Evolutionary conservation across 2,888 invertebrate genomes (phyloP).

Genomic region (Drosophila prostipennis): DNA sequence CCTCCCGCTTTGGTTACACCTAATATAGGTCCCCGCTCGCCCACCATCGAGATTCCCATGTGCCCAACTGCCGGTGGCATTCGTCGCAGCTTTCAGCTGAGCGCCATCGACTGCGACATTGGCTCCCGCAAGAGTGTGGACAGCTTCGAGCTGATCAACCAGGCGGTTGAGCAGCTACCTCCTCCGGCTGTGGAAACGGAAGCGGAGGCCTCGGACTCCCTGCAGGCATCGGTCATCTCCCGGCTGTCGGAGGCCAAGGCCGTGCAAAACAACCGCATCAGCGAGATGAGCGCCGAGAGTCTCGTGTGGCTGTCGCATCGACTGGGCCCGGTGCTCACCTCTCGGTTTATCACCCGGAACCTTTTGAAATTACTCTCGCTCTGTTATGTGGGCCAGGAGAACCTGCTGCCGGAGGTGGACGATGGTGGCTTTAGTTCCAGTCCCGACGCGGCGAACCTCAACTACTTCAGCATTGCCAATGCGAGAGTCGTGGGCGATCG

Average conservation of each 20-base stretch:
- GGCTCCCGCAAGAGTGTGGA: conserved; percentile 87
- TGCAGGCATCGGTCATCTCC: conserved; percentile 83
- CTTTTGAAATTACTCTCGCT: conserved; percentile 96
- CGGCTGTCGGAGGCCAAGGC: conserved; percentile 82
- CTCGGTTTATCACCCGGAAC: conserved; percentile 95
- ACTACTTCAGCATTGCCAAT: conserved; percentile 87
- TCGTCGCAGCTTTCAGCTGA: conserved; percentile 84
- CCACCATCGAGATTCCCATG: conserved; percentile 90
- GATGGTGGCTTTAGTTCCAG: conserved; percentile 57
- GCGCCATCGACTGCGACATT: conserved; percentile 87
- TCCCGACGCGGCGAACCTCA: conserved; percentile 85
- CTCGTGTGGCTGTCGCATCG: conserved; percentile 96
- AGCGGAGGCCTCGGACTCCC: conserved; percentile 73
- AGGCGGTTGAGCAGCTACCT: conserved; percentile 46
- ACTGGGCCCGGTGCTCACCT: conserved; percentile 96
- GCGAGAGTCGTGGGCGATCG: conserved; percentile 90
- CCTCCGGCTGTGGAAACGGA: conserved; percentile 42
- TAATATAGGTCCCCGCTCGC: conserved; percentile 85
- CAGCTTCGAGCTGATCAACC: conserved; percentile 83
- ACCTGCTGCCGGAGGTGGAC: conserved; percentile 85
- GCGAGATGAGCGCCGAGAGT: conserved; percentile 94
- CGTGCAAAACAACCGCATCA: conserved; percentile 86
- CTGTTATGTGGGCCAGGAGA: conserved; percentile 95
- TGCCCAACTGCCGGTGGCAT: conserved; percentile 75
- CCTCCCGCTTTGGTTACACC: conserved; percentile 62